Base-by-base conservation (phyloP, 2,797 vertebrate species). In the Mormyrus hasselquistii region DNA sequence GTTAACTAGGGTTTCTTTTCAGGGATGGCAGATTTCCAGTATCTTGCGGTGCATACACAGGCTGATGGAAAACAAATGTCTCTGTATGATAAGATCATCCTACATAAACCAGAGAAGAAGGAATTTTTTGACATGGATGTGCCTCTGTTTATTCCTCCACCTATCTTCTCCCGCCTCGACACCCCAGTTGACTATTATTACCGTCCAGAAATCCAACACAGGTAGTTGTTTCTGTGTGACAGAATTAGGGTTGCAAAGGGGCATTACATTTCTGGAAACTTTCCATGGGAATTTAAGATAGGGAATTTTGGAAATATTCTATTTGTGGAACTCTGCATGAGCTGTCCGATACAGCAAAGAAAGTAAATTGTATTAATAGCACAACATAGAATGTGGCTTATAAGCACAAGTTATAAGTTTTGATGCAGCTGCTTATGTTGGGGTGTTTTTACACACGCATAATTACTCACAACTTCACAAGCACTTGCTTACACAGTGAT, bases 11-110 rank as follows among this genome's bases (percentile, higher is more conserved):
- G 12, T 87, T 87, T 76, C 69, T 87, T 52, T 92, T 49, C 91
- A 99, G 98, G 98, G 3, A 96, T 99, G 97, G 98, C 97, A 0
- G 99, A 99, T 92, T 99, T 99, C 91, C 98, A 99, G 93, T 99
- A 96, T 92, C 93, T 99, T 14, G 98, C 97, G 0, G 93, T 97
- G 90, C 96, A 97, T 89, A 95, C 95, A 0, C 94, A 95, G 2
- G 89, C 93, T 0, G 93, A 92, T 0, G 96, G 96, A 88, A 93
- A 92, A 16, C 94, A 94, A 6, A 87, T 79, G 0, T 98, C 99
- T 2, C 95, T 99, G 92, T 99, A 99, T 0, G 94, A 98, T 93
- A 97, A 97, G 92, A 95, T 99, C 53, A 93, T 99, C 87, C 95
- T 99, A 90, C 94, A 94, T 47, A 97, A 96, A 90, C 95, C 96